Evolutionary conservation across 1,140 invertebrate genomes (phyloP), one percentile per base, ranked within the genome.

Genomic region (Tyrophagus putrescentiae): DNA sequence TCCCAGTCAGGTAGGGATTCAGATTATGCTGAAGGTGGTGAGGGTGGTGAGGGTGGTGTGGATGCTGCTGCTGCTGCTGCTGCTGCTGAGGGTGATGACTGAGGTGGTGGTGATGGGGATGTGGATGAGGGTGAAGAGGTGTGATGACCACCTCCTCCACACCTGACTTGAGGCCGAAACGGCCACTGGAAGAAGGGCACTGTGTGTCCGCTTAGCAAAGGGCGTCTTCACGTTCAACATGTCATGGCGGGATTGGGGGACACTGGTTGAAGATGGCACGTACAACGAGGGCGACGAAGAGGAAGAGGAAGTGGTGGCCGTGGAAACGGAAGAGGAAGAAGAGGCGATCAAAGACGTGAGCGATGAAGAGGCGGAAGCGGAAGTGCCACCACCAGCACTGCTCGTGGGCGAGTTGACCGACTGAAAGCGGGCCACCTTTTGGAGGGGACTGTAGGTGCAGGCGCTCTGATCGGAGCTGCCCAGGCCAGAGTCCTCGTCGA

Each of bases 41-140:
- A 42, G 25, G 25, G 25, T 42, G 41, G 18, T 42, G 41, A 42
- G 41, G 18, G 18, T 42, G 18, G 25, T 42, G 18, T 42, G 3
- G 2, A 21, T 1, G 1, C 25, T 42, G 41, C 25, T 42, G 41
- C 25, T 42, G 41, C 25, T 42, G 41, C 25, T 42, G 41, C 25
- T 42, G 41, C 25, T n/a, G n/a, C n/a, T n/a, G n/a, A n/a, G 18
- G 41, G 18, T n/a, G 48, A 52, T n/a, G 48, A 11, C 27, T n/a
- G 13, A 52, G 25, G n/a, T 52, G 48, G 48, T 27, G 27, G 23
- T 52, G 48, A 52, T 52, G 48, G 32, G 11, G 44, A 7, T 48
- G 44, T 23, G 18, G 48, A 27, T 52, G 2, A 3, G 27, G n/a
- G 13, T 11, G 23, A 42, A 21, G 41, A 42, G 3, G 36, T 52